Conservation (phyloP, 2,113 vertebrate genomes). For the Trachemys scripta region DNA sequence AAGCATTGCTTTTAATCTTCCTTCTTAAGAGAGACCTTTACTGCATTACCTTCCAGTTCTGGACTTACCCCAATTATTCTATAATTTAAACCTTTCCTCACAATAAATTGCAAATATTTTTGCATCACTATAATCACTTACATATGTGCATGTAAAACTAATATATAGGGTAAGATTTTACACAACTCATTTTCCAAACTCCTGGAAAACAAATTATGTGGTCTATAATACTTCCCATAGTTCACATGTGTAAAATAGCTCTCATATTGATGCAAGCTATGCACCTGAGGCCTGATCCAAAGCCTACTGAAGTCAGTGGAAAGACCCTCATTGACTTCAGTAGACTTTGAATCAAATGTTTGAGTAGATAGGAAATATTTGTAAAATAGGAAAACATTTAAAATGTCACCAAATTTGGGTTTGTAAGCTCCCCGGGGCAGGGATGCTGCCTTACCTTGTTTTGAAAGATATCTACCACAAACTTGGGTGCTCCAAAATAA, state of each 20-base stretch:
- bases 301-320: background rate
- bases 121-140: background rate
- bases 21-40: background rate
- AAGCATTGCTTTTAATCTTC: background rate
- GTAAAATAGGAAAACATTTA: background rate
- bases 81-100: background rate
- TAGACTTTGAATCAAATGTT: background rate
- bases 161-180: background rate
- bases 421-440: background rate
- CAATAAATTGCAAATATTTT: constrained; percentile 23
- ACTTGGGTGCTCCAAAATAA: background rate
- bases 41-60: constrained; percentile 3
- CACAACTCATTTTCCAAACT: background rate
- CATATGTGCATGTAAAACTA: background rate
- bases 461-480: background rate
- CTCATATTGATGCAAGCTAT: background rate
- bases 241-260: background rate
- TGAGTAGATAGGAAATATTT: background rate
- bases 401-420: background rate
- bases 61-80: constrained; percentile 2
- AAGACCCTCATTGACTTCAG: background rate
- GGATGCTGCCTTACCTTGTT: background rate
- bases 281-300: background rate
- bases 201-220: background rate
- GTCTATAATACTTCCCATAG: background rate